Conservation (phyloP, 1,140 invertebrate species). For the Macrobrachium nipponense region DNA sequence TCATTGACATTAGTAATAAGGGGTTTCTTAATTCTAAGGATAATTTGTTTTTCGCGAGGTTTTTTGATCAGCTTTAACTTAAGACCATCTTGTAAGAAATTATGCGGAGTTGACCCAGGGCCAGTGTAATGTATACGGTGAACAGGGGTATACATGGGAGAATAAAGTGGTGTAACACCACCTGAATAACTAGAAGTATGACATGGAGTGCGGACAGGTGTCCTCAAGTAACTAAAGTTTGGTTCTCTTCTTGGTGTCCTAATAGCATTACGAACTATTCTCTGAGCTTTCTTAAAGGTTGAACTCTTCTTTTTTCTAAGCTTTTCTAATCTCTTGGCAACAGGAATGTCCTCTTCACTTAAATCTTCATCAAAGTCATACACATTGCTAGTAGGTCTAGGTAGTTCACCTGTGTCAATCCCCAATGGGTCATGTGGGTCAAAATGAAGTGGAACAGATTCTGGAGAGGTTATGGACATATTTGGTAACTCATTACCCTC, state of each 20-base stretch:
- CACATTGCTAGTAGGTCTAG: neutral
- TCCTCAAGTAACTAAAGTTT: conserved; percentile 50
- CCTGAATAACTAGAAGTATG: conserved; percentile 33
- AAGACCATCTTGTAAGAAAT: conserved; percentile 35
- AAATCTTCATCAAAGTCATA: conserved; percentile 52
- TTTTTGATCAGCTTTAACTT: conserved; percentile 37
- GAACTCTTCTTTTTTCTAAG: neutral
- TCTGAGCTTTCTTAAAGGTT: conserved; percentile 28
- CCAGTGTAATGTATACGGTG: conserved; percentile 47
- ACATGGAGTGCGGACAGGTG: conserved; percentile 23
- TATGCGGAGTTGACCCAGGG: conserved; percentile 43
- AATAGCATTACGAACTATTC: conserved; percentile 45
- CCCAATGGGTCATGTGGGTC: conserved; percentile 46
- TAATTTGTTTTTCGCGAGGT: neutral
- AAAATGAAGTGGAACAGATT: conserved; percentile 37
- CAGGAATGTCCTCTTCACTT: conserved; percentile 44
- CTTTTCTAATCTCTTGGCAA: conserved; percentile 21
- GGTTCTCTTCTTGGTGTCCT: conserved; percentile 42
- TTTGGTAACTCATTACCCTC: neutral
- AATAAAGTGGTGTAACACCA: conserved; percentile 26
- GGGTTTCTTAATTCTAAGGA: conserved; percentile 38
- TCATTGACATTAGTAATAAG: neutral
- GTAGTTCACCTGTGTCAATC: conserved; percentile 12
- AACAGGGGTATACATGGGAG: conserved; percentile 46
- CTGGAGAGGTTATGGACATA: conserved; percentile 27